Base-by-base conservation (phyloP, 2,888 invertebrate species). In the Zaprionus lineosus region DNA sequence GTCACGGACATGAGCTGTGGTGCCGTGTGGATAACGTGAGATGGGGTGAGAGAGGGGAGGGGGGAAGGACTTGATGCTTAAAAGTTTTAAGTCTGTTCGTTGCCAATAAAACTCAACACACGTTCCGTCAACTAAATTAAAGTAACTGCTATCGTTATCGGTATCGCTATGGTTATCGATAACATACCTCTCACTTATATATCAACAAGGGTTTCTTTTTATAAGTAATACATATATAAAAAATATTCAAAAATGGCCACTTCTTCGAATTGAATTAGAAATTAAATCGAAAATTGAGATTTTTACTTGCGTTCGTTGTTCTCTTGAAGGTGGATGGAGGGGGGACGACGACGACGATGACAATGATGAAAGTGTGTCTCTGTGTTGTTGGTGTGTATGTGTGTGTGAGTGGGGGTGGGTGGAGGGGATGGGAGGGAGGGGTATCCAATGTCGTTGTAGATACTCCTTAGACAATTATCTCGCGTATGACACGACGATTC, bases 401-500 rank as follows among this genome's bases (percentile, higher is more conserved):
- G 31, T 41, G 15, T 16, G 34, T 24, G 39, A 44, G 46, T n/a
- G 29, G 16, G 21, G 7, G 34, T 58, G 15, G 5, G 33, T 37
- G 40, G 3, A 21, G 7, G 7, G 21, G 21, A 21, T 21, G 7
- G 21, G 33, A 47, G 41, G 59, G 47, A 65, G 60, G 43, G 59
- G 66, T 65, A 60, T 60, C 41, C 24, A 24, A 24, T 51, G 33
- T 43, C 29, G 18, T 41, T 52, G 24, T 39, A 39, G 9, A 19
- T 51, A 18, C 34, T 47, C 26, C 52, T 89, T 90, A 90, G 88
- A 97, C 97, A 91, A 97, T 97, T 91, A 97, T 97, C 91, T 97
- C 97, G 83, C 97, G 94, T 88, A 97, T 97, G 90, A 97, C 97
- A 89, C 97, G 93, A 79, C 97, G 93, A 87, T 96, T 95, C 89